A percentile compares a stretch with the other conserved stretches of the same genome.
phyloP scores from a whole-genome alignment of 2,888 invertebrate genomes.

The Latrodectus hesperus region DNA sequence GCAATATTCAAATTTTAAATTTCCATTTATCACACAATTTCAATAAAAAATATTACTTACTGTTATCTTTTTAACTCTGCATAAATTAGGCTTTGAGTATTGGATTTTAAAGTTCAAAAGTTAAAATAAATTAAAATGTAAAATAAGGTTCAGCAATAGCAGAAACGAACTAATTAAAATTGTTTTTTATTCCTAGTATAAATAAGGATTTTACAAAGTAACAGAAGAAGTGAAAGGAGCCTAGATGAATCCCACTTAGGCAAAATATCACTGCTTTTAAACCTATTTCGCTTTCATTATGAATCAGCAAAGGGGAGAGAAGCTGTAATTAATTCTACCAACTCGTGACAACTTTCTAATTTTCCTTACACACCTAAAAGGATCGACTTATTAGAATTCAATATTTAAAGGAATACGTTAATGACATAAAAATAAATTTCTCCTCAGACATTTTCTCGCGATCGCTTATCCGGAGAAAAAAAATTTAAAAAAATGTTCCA shows the following conservation, averaged over 20 bases:
- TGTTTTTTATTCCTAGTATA: too few species aligned
- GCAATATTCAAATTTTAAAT: too few species aligned
- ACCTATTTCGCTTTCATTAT: slow-evolving; percentile 46
- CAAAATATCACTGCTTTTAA: slow-evolving; percentile 29
- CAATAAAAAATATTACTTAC: too few species aligned
- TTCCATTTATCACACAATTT: too few species aligned
- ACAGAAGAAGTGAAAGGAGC: too few species aligned
- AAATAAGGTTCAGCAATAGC: too few species aligned
- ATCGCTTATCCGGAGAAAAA: background rate
- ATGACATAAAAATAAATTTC: slow-evolving; percentile 67
- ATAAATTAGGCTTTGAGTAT: too few species aligned
- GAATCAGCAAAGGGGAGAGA: slow-evolving; percentile 18
- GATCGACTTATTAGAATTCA: slow-evolving; percentile 68
- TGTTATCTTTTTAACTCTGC: too few species aligned
- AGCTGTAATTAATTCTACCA: slow-evolving; percentile 55
- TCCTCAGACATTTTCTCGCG: slow-evolving; percentile 38
- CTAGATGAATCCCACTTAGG: background rate
- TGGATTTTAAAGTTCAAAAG: too few species aligned
- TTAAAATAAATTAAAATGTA: too few species aligned
- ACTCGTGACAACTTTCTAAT: slow-evolving; percentile 66
- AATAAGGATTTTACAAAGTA: too few species aligned
- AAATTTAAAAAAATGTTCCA: slow-evolving; percentile 25
- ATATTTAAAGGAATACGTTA: slow-evolving; percentile 69
- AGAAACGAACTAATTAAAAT: too few species aligned
- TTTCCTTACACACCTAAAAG: slow-evolving; percentile 66